Base-by-base conservation (phyloP, 2,888 invertebrate species). In the Meloe dianella region DNA sequence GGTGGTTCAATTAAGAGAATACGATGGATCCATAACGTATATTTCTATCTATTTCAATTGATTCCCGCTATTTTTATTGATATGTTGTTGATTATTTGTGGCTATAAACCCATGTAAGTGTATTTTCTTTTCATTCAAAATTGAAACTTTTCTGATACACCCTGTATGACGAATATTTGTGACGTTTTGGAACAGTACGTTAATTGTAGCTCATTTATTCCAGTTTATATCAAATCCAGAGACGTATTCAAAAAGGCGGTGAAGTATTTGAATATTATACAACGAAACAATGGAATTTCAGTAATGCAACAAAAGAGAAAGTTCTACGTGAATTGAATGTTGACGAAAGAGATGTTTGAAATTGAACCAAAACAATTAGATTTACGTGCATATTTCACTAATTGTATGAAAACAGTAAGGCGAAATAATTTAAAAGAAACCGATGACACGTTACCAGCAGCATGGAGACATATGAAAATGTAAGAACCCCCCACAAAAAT, bases 261-360 rank as follows among this genome's bases (percentile, higher is more conserved):
- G 92, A 93, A 76, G 92, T 94, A 3, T 92, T 97, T 77, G 94
- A 95, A 79, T 97, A 94, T 81, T 97, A 96, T 84, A 95, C 96
- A 0, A 93, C 92, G 78, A 93, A 93, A 79, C 92, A 93, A 64
- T 97, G 97, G 97, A 90, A 92, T 77, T 95, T 95, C 81, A 93
- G 92, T 12, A 86, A 89, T 61, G 88, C 89, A 73, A 87, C 90
- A 0, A 82, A 88, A 8, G 80, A 83, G 6, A 83, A 84, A 9
- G 74, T 92, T 1, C 84, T 91, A 27, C 82, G 83, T 6, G 80
- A 84, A 9, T 84, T 94, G 74, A 94, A 93, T 76, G 84, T 86
- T 0, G 85, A 82, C 61, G 94, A 95, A 80, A 85, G 86, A 57
- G 75, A 85, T 2, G 87, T 94, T 92, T 77, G 89, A 91, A 66